phyloP scores from a whole-genome alignment of 2,797 vertebrate genomes.

The Acomys russatus region DNA sequence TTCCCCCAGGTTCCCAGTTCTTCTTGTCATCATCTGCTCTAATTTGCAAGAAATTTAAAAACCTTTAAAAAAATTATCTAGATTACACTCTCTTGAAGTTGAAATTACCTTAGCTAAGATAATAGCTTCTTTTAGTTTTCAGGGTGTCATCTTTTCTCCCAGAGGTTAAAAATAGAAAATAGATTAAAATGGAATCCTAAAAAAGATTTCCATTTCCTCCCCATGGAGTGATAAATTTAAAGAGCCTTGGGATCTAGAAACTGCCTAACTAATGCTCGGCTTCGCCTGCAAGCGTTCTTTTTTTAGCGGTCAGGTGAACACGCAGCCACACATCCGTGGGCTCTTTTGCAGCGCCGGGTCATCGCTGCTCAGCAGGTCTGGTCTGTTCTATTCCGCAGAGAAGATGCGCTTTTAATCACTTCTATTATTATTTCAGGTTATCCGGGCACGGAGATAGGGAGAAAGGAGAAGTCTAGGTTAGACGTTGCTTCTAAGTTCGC shows the following conservation, averaged over 20 bases:
- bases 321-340: background rate
- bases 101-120: conserved; percentile 74
- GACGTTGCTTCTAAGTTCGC: conserved; percentile 82
- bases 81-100: conserved; percentile 72
- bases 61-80: conserved; percentile 54
- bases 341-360: background rate
- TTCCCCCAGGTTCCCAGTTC: conserved; percentile 8
- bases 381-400: background rate
- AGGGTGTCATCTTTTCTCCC: conserved; percentile 76
- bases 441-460: conserved; percentile 39
- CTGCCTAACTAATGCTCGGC: conserved; percentile 1
- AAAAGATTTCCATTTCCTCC: conserved; percentile 79
- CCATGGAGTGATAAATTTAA: conserved; percentile 69
- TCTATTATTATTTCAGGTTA: conserved; percentile 65
- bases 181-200: conserved; percentile 75
- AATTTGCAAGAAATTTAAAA: conserved; percentile 63
- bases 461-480: conserved; percentile 71
- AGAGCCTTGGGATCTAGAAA: conserved; percentile 66
- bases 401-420: background rate
- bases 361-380: background rate
- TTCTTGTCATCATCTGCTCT: conserved; percentile 53
- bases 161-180: conserved; percentile 84
- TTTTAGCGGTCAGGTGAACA: conserved; percentile 66
- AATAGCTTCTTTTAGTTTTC: conserved; percentile 77
- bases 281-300: background rate